Evolutionary conservation across 2,113 vertebrate species (phyloP), one percentile per base, ranked within the genome.

Genomic region (Triplophysa tibetana): DNA sequence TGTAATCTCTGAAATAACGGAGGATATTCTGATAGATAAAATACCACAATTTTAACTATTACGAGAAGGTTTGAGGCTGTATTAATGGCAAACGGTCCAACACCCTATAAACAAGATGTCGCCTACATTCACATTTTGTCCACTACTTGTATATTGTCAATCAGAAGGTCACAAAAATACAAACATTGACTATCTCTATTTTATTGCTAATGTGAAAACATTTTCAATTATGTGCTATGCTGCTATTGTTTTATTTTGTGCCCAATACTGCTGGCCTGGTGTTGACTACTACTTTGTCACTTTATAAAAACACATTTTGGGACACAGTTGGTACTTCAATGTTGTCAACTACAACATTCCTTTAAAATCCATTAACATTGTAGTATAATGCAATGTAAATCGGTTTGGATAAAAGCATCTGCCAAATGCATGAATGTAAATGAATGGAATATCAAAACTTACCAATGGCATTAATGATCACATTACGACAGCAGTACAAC

Each of bases 231-330:
- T 60, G 66, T 70, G 80, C 26, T 64, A 48, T 29, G 33, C 33
- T 66, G 24, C 3, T 11, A 17, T 43, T 4, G 8, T n/a, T 19
- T 58, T 62, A 21, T 48, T 62, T 75, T 11, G 19, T 69, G 29
- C 62, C 66, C 26, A 64, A 68, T 50, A 72, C 70, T 72, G 12
- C 19, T 10, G 52, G 11, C 70, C 52, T 73, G 70, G 11, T 60
- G 52, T 11, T 58, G 29, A 19, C 24, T 70, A 24, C 24, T 70
- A 70, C 56, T 75, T 56, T 75, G 62, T 52, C 45, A 41, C 17
- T 45, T 21, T 62, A 7, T 56, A n/a, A 50, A 8, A 5, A 38
- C 33, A 33, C 6, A 38, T 38, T 19, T 19, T 7, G 7, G 52
- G 17, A 56, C 19, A 61, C 33, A 23, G 21, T 8, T 38, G 8